Percentiles rank a stretch among this genome's conserved stretches.
Conservation (phyloP, 1,140 invertebrate species). For the Drosophila mauritiana region DNA sequence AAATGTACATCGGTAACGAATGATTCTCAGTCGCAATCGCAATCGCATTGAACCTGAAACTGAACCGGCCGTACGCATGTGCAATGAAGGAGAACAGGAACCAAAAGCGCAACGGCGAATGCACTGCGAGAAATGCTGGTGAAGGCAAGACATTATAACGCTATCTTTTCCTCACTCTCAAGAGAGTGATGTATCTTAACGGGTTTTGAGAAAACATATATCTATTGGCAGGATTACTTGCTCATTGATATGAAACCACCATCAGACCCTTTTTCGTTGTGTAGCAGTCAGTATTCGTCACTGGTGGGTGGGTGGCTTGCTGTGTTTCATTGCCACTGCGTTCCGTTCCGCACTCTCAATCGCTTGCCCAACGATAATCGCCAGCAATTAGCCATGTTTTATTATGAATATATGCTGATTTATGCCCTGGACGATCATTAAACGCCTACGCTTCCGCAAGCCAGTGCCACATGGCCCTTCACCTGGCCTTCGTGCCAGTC, state of each 20-base stretch:
- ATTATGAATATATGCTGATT: constrained; percentile 42
- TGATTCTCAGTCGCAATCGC: background rate
- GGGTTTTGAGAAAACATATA: too few relatives aligned
- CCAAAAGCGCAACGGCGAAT: constrained; percentile 41
- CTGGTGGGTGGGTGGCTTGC: background rate
- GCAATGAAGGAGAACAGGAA: constrained; percentile 76
- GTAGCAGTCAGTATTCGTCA: constrained; percentile 1
- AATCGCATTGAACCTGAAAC: constrained; percentile 66
- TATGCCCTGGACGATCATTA: constrained; percentile 33
- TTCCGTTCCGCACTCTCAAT: constrained; percentile 11
- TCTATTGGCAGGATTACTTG: background rate
- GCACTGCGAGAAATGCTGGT: constrained; percentile 3
- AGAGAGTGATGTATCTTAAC: too few relatives aligned
- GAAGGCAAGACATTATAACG: too few relatives aligned
- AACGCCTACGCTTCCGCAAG: constrained; percentile 61
- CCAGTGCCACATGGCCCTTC: constrained; percentile 28
- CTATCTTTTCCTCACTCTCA: background rate
- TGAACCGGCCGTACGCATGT: constrained; percentile 38
- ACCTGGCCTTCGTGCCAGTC: constrained; percentile 45
- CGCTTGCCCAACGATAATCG: constrained; percentile 2
- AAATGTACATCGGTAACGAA: constrained; percentile 35
- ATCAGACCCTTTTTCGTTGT: background rate
- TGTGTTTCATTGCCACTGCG: constrained; percentile 25
- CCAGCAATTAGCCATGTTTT: constrained; percentile 26
- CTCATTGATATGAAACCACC: background rate